Conservation (phyloP, 2,113 vertebrate species). For the Xiphorhynchus elegans region DNA sequence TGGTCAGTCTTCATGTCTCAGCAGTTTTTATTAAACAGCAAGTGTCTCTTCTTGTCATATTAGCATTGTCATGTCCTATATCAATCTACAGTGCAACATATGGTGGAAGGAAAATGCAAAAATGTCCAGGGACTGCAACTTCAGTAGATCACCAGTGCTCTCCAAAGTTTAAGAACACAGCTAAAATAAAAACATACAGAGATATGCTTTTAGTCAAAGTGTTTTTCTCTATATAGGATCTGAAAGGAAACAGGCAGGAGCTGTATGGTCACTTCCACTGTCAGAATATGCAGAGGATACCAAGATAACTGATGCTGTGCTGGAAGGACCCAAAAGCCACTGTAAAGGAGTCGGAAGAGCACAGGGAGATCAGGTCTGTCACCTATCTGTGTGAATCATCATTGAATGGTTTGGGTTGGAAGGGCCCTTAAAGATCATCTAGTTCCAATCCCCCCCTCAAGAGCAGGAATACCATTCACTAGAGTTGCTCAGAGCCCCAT, state of each 20-base stretch:
- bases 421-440: background rate
- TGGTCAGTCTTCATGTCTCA: background rate
- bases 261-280: background rate
- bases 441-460: background rate
- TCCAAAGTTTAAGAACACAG: background rate
- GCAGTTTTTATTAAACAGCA: slow-evolving; percentile 5
- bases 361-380: background rate
- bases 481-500: background rate
- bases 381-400: background rate
- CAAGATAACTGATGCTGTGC: background rate
- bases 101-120: background rate
- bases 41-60: background rate
- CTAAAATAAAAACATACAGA: background rate
- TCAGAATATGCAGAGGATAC: background rate
- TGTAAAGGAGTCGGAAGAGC: background rate
- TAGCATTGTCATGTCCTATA: background rate
- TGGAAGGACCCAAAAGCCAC: background rate
- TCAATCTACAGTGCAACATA: background rate
- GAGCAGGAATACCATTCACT: background rate
- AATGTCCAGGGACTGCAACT: background rate
- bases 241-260: background rate
- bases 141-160: background rate
- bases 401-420: background rate
- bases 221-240: background rate
- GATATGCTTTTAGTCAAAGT: background rate